Percentiles rank a stretch among this genome's conserved stretches.
Evolutionary conservation across 2,888 invertebrate species (phyloP).

Genomic region (Ectemnius continuus): DNA sequence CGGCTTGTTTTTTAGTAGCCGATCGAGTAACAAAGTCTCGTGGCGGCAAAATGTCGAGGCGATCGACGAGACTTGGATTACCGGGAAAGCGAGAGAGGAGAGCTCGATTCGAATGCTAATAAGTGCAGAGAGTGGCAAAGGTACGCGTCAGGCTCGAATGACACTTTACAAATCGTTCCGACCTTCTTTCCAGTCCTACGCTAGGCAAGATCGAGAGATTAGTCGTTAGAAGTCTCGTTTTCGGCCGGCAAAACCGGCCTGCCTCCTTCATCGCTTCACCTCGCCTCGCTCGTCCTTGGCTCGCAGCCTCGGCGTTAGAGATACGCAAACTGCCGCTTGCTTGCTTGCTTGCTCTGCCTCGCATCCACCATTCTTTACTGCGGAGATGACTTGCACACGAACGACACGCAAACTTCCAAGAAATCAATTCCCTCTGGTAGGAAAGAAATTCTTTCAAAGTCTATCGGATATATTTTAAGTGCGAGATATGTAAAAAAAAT

Average conservation of each 20-base stretch:
- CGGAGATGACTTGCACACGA: no score
- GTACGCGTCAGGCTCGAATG: not conserved
- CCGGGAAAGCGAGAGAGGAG: not conserved
- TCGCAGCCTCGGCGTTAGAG: not conserved
- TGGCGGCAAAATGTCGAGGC: no score
- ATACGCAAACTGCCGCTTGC: not conserved
- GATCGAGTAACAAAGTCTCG: not conserved
- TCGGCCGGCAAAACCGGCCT: not conserved
- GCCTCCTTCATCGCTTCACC: no score
- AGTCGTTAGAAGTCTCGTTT: constrained; percentile 2
- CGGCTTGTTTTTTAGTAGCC: not conserved
- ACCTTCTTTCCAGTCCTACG: constrained; percentile 17
- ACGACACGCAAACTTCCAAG: no score
- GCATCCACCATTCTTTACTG: not conserved
- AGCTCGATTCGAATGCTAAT: not conserved
- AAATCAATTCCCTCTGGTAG: no score
- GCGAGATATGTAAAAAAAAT: no score
- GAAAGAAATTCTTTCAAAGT: no score
- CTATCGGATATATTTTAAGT: no score
- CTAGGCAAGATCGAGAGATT: constrained; percentile 19
- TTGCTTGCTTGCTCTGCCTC: not conserved
- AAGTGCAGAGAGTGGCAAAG: constrained; percentile 9
- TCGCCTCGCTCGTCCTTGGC: not conserved
- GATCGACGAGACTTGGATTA: constrained; percentile 2
- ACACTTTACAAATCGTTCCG: constrained; percentile 17